Evolutionary conservation across 2,888 invertebrate genomes (phyloP).

Genomic region (Melanostoma scalare): DNA sequence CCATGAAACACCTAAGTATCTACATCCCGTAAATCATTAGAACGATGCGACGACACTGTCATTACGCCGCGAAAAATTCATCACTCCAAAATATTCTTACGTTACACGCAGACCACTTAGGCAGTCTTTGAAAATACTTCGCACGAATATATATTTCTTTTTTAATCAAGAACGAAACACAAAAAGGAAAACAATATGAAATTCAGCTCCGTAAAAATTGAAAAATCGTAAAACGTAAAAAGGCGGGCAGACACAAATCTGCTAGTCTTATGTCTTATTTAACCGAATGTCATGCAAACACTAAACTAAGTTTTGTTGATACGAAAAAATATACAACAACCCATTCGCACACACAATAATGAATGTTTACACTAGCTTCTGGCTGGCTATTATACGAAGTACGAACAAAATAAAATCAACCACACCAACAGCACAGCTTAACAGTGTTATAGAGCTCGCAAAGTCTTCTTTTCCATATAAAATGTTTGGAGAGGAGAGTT

Average conservation of each 20-base stretch:
- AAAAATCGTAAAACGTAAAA: slow-evolving; percentile 37
- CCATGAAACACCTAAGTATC: slow-evolving; percentile 45
- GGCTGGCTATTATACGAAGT: slow-evolving; percentile 68
- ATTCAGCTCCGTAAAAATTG: slow-evolving; percentile 11
- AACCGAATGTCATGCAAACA: slow-evolving; percentile 78
- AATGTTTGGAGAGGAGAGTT: slow-evolving; percentile 39
- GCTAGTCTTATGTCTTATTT: slow-evolving; percentile 74
- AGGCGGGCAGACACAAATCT: slow-evolving; percentile 53
- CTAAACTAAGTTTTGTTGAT: slow-evolving; percentile 75
- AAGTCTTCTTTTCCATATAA: background rate
- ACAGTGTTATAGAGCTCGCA: slow-evolving; percentile 37
- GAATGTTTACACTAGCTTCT: slow-evolving; percentile 56
- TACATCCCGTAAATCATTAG: slow-evolving; percentile 58
- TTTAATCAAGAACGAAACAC: background rate
- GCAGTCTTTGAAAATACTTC: slow-evolving; percentile 27
- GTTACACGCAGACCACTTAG: slow-evolving; percentile 10
- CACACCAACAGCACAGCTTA: slow-evolving; percentile 47
- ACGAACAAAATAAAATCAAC: slow-evolving; percentile 72
- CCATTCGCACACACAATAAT: slow-evolving; percentile 63
- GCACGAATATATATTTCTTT: background rate
- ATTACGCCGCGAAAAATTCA: slow-evolving; percentile 36
- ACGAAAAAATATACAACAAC: slow-evolving; percentile 65
- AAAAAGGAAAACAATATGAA: slow-evolving; percentile 12
- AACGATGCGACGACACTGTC: slow-evolving; percentile 20
- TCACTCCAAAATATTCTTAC: slow-evolving; percentile 8